These are phyloP conservation scores for Thomomys bottae DNA, from an alignment of 2,113 vertebrate genomes.

Conservation along the genomic window DNA sequence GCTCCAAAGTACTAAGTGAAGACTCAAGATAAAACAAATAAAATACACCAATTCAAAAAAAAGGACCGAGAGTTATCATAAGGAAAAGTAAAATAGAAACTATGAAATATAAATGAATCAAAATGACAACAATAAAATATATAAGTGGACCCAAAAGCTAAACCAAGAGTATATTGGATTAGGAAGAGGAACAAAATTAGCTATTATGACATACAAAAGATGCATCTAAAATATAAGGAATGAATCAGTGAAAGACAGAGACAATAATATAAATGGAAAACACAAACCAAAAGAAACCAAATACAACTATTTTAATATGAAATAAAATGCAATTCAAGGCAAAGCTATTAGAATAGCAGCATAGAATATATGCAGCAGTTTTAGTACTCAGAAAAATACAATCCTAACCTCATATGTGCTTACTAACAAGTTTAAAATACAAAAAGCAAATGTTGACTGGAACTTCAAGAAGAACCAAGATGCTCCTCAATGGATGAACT, in stretches of 20 bases:
- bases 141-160: background rate
- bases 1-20: background rate
- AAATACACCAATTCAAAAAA: background rate
- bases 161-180: background rate
- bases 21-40: background rate
- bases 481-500: no score
- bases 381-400: background rate
- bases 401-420: background rate
- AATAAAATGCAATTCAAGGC: conserved; percentile 12
- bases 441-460: background rate
- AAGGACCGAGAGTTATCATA: background rate
- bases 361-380: background rate
- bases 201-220: background rate
- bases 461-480: background rate
- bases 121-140: background rate
- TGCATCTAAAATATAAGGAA: background rate
- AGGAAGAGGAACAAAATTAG: background rate
- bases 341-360: conserved; percentile 23
- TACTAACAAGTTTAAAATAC: background rate
- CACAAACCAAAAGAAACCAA: background rate
- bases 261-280: background rate
- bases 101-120: background rate
- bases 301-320: background rate
- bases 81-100: background rate
- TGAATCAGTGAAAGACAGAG: background rate